A percentile compares a stretch with the other conserved stretches of the same genome.
Conservation (phyloP, 2,888 invertebrate genomes). For the Bembecia ichneumoniformis region DNA sequence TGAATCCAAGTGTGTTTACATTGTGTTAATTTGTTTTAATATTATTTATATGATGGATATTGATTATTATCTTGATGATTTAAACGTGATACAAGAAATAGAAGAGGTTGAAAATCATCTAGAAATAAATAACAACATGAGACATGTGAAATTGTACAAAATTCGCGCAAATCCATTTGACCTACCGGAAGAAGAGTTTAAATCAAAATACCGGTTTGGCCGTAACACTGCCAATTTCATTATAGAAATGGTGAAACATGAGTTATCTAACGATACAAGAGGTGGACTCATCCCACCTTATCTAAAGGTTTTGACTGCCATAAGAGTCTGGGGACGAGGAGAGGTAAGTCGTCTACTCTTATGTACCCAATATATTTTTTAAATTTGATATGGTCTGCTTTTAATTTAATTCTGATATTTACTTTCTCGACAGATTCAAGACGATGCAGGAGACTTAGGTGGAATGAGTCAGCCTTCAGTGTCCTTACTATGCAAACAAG, state of each 20-base stretch:
- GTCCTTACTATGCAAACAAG: background rate
- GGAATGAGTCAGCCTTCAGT: conserved; percentile 2
- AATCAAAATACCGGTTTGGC: conserved; percentile 3
- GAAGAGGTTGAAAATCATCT: background rate
- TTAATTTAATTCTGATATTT: background rate
- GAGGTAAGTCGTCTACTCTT: background rate
- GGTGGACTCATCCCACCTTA: conserved; percentile 1
- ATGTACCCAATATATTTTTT: background rate
- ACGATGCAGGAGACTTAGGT: conserved; percentile 5
- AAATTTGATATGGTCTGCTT: no score
- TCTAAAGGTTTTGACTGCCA: conserved; percentile 1
- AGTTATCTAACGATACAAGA: background rate
- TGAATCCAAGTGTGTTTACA: no score
- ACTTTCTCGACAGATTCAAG: conserved; percentile 3
- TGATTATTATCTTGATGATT: no score
- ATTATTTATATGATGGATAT: no score
- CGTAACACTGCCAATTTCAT: background rate
- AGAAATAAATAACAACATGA: no score
- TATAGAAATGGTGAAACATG: background rate
- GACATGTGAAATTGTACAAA: background rate
- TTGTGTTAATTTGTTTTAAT: no score
- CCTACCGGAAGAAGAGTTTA: background rate
- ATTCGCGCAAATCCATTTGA: background rate
- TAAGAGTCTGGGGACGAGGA: conserved; percentile 1
- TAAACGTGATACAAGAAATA: no score